Conservation (phyloP, 2,113 vertebrate genomes). For the Castor canadensis region DNA sequence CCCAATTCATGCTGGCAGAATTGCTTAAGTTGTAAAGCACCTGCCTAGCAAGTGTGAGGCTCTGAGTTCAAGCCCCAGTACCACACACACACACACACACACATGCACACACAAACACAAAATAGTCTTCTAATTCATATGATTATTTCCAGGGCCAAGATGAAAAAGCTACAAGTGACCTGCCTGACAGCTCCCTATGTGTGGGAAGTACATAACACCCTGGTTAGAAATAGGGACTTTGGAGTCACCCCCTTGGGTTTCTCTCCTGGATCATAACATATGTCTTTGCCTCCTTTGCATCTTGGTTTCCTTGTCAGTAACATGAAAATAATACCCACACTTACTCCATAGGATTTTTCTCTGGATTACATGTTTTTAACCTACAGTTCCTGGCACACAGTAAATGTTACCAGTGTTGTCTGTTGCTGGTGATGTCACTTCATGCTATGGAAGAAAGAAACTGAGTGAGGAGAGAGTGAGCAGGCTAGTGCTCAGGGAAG, state of each 20-base stretch:
- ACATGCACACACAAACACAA: no score
- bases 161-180: neutral
- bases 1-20: no score
- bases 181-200: fast-evolving
- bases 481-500: neutral
- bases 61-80: no score
- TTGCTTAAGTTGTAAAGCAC: no score
- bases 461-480: neutral
- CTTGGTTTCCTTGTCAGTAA: neutral
- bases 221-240: neutral
- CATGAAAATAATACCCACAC: neutral
- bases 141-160: neutral
- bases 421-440: fast-evolving
- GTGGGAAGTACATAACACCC: fast-evolving
- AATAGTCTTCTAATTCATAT: neutral
- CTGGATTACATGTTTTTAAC: neutral
- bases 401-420: fast-evolving
- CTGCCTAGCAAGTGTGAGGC: no score
- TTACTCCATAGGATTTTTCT: neutral
- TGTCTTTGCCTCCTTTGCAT: neutral
- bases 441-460: neutral
- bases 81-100: no score
- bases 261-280: neutral
- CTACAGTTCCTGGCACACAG: neutral
- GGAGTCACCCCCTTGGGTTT: neutral